Evolutionary conservation across 2,888 invertebrate genomes (phyloP).

Genomic region (Protodeltote pygarga): DNA sequence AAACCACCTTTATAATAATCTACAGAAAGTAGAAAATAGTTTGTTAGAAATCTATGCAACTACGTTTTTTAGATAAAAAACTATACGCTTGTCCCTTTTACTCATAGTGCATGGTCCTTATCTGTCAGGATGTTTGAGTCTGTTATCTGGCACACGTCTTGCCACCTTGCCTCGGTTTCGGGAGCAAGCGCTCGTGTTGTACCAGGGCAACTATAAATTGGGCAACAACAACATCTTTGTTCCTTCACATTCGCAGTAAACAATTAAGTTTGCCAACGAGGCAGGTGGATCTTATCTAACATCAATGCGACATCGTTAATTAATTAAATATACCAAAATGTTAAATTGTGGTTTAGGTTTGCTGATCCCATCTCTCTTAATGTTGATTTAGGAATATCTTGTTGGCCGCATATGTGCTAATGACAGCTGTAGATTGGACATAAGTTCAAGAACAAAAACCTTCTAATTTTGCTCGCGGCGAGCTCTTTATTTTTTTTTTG

Average conservation of each 20-base stretch:
- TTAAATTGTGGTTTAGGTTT: constrained; percentile 44
- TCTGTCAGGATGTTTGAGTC: constrained; percentile 81
- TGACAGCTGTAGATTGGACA: constrained; percentile 39
- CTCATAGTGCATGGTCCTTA: constrained; percentile 71
- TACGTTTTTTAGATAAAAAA: constrained; percentile 78
- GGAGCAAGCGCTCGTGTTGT: constrained; percentile 66
- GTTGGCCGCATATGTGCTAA: constrained; percentile 30
- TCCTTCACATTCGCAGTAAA: constrained; percentile 74
- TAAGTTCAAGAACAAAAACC: constrained; percentile 16
- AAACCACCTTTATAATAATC: constrained; percentile 37
- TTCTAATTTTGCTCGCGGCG: not conserved
- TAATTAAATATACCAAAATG: constrained; percentile 65
- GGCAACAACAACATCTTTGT: constrained; percentile 75
- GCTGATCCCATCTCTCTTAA: constrained; percentile 58
- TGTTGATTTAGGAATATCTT: constrained; percentile 55
- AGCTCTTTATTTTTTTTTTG: not conserved
- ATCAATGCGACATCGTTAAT: constrained; percentile 75
- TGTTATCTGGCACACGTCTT: constrained; percentile 84
- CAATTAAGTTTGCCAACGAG: constrained; percentile 68
- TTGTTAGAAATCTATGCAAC: constrained; percentile 36
- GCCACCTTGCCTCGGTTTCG: constrained; percentile 75
- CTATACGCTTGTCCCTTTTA: constrained; percentile 67
- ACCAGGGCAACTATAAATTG: constrained; percentile 75
- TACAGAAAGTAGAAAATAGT: constrained; percentile 41
- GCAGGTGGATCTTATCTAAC: constrained; percentile 80